These are phyloP conservation scores for Rotaria socialis DNA, from an alignment of 2,888 invertebrate species.

Conservation along the genomic window DNA sequence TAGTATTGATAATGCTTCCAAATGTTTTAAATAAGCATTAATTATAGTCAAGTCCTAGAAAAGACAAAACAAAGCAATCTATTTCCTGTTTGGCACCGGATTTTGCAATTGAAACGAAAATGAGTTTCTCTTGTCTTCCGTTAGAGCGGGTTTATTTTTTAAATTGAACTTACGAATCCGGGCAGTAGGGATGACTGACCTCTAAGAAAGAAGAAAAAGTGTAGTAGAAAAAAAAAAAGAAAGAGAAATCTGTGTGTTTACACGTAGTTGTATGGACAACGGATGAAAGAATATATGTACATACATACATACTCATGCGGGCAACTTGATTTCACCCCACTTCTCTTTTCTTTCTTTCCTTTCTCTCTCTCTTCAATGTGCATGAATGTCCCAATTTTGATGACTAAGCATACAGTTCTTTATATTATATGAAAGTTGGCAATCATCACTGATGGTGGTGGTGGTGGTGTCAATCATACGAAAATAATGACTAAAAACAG, in stretches of 20 bases:
- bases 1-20: constrained; percentile 70
- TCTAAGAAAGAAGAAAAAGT: constrained; percentile 4
- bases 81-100: background rate
- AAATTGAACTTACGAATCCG: constrained; percentile 1
- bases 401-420: background rate
- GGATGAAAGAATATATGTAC: background rate
- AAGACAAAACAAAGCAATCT: background rate
- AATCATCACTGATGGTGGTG: background rate
- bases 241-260: background rate
- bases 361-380: background rate
- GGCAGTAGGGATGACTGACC: background rate
- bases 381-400: background rate
- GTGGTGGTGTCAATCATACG: background rate
- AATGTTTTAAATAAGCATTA: constrained; percentile 69
- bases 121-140: background rate
- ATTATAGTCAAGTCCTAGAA: constrained; percentile 69
- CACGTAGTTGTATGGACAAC: constrained; percentile 7
- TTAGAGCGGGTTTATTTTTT: background rate
- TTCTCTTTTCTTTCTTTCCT: constrained; percentile 21
- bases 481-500: background rate
- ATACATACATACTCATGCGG: constrained; percentile 5
- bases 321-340: constrained; percentile 6
- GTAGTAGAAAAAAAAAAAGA: background rate
- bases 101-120: background rate
- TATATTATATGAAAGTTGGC: background rate